A percentile compares a stretch with the other conserved stretches of the same genome.
phyloP scores from a whole-genome alignment of 2,888 invertebrate genomes.

The Tubulanus polymorphus region DNA sequence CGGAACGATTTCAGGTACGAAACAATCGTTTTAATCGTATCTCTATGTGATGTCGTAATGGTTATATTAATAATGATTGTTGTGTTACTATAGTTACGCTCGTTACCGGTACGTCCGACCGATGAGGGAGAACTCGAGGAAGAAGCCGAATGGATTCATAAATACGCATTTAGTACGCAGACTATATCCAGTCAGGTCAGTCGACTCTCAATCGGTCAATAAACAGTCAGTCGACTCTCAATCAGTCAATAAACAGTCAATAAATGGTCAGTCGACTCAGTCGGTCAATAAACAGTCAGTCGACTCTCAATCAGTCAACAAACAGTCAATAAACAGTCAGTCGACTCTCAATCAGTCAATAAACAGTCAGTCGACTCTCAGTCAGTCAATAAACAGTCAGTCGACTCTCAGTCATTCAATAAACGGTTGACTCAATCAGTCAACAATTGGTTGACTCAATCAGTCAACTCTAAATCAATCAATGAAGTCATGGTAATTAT shows the following conservation, averaged over 20 bases:
- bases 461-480: too few species aligned
- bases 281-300: not conserved
- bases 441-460: not conserved
- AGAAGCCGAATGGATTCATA: conserved; percentile 97
- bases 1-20: conserved; percentile 57
- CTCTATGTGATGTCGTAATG: too few species aligned
- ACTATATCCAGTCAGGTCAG: conserved; percentile 73
- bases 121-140: conserved; percentile 73
- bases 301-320: too few species aligned
- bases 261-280: not conserved
- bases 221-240: too few species aligned
- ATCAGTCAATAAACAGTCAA: conserved; percentile 3
- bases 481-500: too few species aligned
- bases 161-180: conserved; percentile 82
- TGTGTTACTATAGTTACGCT: conserved; percentile 65
- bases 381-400: conserved; percentile 4
- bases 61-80: too few species aligned
- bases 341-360: too few species aligned
- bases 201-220: not conserved
- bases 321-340: too few species aligned
- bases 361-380: too few species aligned
- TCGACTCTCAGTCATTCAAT: conserved; percentile 1
- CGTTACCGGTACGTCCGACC: conserved; percentile 74
- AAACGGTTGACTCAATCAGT: conserved; percentile 10
- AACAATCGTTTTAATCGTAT: not conserved